Base-by-base conservation (phyloP, 2,113 vertebrate species). In the Chaetops frenatus region DNA sequence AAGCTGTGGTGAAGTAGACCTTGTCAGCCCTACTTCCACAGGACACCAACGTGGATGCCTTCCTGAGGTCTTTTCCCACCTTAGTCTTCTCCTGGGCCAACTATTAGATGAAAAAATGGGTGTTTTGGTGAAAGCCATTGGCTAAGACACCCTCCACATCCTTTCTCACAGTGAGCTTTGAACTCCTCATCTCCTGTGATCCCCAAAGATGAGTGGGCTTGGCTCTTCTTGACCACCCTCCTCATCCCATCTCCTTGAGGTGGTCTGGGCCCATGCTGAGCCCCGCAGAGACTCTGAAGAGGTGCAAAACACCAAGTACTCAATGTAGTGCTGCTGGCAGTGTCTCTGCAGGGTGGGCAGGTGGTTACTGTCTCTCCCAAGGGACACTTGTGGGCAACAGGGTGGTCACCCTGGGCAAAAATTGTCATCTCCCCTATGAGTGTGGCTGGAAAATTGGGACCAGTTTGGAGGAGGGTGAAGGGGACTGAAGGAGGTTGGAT, bases 301-400 rank as follows among this genome's bases (percentile, higher is more conserved):
- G 36, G 7, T 11, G 10, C 15, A 15, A 23, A 70, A 20, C 83
- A 15, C 10, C 3, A 4, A 24, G 31, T 65, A 4, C 36, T 6
- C 31, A 17, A 9, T 4, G 6, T 3, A n/a, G 60, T 1, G 13
- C 23, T 54, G 64, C n/a, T 13, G 48, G 19, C 0, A 0, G 16
- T 8, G 28, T 48, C 28, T 61, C 19, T 51, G 25, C 27, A 36
- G 36, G 45, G 21, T 5, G 14, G 31, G 51, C 15, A n/a, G n/a
- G 21, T 27, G 28, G 23, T n/a, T 19, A 9, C 23, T 35, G 56
- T 33, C 12, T 18, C 25, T 38, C 23, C 25, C 14, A 35, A 28
- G 22, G n/a, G 24, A 66, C 27, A 44, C 9, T 9, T 36, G 29
- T 3, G 7, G n/a, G 11, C 31, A 40, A 20, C 4, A 17, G 31